phyloP scores from a whole-genome alignment of 1,140 invertebrate species.

The Anastrepha ludens region DNA sequence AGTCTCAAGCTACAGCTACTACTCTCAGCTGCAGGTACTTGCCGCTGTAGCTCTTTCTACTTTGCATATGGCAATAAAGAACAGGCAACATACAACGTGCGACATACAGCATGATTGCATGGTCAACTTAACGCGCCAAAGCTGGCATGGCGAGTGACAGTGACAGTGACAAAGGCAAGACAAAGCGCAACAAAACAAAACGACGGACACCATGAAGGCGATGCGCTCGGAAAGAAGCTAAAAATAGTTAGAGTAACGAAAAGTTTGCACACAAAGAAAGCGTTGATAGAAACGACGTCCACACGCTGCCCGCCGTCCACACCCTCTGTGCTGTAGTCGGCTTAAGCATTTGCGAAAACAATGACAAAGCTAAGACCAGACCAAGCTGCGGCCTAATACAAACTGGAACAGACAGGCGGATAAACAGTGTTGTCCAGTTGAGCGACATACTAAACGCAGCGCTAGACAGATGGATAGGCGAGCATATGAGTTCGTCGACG shows the following conservation, averaged over 20 bases:
- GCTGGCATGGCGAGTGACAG: not conserved
- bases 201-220: not conserved
- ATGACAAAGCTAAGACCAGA: slow-evolving; percentile 47
- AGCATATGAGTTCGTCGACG: not conserved
- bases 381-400: slow-evolving; percentile 50
- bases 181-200: not conserved
- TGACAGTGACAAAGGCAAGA: slow-evolving; percentile 17
- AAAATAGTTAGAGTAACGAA: not conserved
- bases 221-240: not conserved
- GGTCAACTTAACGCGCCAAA: not conserved
- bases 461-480: slow-evolving; percentile 30
- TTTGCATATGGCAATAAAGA: not conserved
- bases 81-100: not conserved
- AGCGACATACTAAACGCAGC: slow-evolving; percentile 26
- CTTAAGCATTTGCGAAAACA: slow-evolving; percentile 50
- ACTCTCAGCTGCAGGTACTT: not conserved
- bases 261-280: slow-evolving; percentile 1
- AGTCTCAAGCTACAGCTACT: not conserved
- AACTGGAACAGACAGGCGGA: slow-evolving; percentile 39
- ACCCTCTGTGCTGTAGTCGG: not conserved
- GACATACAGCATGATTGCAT: not conserved
- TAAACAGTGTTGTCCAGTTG: slow-evolving; percentile 49
- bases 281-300: not conserved
- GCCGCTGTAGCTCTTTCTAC: not conserved
- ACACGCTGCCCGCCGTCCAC: not conserved